Evolutionary conservation across 2,113 vertebrate genomes (phyloP), one percentile per base, ranked within the genome.

Genomic region (Heterocephalus glaber): DNA sequence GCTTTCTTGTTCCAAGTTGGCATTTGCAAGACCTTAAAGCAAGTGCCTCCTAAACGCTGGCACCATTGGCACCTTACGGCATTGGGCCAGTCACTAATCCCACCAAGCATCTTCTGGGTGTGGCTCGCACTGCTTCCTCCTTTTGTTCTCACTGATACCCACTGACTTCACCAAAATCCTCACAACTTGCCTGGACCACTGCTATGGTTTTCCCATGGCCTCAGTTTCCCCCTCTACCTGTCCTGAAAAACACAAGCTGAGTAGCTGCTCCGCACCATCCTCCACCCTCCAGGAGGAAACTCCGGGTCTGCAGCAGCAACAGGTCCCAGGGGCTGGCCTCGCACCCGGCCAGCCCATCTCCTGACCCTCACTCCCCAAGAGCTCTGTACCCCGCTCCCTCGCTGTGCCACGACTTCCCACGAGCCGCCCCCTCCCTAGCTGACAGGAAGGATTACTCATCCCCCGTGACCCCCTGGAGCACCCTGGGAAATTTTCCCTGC

Each of bases 321-420:
- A 7, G 81, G 60, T 60, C 70, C 20, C 0, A 0, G 1, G 52
- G 79, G 56, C 47, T 38, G 61, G 28, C 60, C 58, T 5, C 1
- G 41, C 56, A 26, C 35, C 88, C 2, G 5, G n/a, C 35, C 66
- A 17, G 19, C 54, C 58, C 4, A 24, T 2, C 30, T 49, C 35
- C 54, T 10, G 24, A 8, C 54, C 0, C 28, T 65, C 10, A 61
- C 6, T 20, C 8, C 41, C 14, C 14, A 11, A 0, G 0, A 0
- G 13, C 44, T n/a, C 74, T 14, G 49, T 3, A 11, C 33, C 24
- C 70, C 47, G 85, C 72, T 47, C 80, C 86, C 35, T 33, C 33
- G 24, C 14, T 12, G 38, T 49, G 19, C 49, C 3, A 7, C 38
- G 89, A 38, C 61, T 38, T 68, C 35, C 47, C 89, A 58, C 38